A percentile compares a stretch with the other conserved stretches of the same genome.
phyloP scores from a whole-genome alignment of 2,797 vertebrate genomes.

The Holocentrus rufus region DNA sequence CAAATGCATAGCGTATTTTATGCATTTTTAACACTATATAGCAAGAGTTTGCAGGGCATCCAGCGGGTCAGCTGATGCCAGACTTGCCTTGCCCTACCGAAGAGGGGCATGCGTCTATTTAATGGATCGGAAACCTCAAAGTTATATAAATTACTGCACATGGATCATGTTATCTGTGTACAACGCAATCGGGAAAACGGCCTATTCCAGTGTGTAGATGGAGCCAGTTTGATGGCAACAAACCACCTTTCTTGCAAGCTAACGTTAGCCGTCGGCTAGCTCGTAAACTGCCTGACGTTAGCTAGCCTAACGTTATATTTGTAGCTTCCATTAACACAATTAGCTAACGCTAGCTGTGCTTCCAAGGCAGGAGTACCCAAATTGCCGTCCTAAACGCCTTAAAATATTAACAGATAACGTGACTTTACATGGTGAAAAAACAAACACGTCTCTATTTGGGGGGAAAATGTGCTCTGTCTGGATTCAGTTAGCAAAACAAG shows the following conservation, averaged over 20 bases:
- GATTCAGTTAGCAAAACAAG: constrained; percentile 19
- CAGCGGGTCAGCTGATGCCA: constrained; percentile 37
- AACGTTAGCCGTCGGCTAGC: constrained; percentile 49
- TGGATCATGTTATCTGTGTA: not conserved
- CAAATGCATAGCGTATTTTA: not conserved
- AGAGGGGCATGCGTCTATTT: not conserved
- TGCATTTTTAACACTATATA: not conserved
- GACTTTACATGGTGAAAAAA: accelerated
- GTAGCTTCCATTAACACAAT: not conserved
- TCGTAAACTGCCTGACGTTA: constrained; percentile 32
- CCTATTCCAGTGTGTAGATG: not conserved
- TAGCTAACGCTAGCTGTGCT: not conserved
- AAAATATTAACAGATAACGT: no score
- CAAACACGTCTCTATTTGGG: accelerated
- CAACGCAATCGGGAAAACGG: not conserved
- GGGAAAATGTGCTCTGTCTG: not conserved
- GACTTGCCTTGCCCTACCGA: not conserved
- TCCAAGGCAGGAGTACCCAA: no score
- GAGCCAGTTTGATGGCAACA: constrained; percentile 54
- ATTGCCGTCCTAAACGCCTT: not conserved
- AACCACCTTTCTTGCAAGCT: constrained; percentile 30
- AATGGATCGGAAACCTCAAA: not conserved
- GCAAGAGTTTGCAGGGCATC: constrained; percentile 21
- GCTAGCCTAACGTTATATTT: constrained; percentile 1
- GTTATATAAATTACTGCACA: not conserved